phyloP scores from a whole-genome alignment of 2,797 vertebrate species.

The Hippopotamyrus pictus region DNA sequence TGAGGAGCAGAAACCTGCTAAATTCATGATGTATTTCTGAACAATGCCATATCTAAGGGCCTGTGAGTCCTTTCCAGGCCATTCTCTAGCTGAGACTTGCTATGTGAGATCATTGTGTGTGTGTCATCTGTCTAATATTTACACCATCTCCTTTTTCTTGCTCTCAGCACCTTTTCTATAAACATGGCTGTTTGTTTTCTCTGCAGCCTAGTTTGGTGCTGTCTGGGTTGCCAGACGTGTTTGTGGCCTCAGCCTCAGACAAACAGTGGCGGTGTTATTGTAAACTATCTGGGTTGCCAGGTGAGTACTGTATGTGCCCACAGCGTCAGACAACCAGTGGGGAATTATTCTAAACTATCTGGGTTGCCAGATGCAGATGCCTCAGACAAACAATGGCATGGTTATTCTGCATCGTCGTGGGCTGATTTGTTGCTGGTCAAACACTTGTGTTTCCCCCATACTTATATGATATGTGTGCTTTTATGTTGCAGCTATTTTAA shows the following conservation, averaged over 20 bases:
- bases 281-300: background rate
- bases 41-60: background rate
- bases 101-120: background rate
- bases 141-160: background rate
- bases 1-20: background rate
- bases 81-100: background rate
- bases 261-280: background rate
- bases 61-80: background rate
- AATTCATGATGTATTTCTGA: background rate
- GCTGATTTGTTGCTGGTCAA: background rate
- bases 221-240: background rate
- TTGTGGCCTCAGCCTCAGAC: too few relatives aligned
- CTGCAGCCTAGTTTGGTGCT: background rate
- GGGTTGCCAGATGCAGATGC: background rate
- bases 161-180: background rate
- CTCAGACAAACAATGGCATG: background rate
- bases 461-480: background rate
- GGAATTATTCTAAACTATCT: background rate
- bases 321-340: background rate
- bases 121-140: background rate
- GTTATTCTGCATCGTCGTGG: background rate
- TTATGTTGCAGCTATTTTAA: background rate
- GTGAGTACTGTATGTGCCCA: too few relatives aligned
- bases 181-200: background rate
- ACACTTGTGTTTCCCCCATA: background rate